Evolutionary conservation across 2,797 vertebrate species (phyloP).

Genomic region (Falco biarmicus): DNA sequence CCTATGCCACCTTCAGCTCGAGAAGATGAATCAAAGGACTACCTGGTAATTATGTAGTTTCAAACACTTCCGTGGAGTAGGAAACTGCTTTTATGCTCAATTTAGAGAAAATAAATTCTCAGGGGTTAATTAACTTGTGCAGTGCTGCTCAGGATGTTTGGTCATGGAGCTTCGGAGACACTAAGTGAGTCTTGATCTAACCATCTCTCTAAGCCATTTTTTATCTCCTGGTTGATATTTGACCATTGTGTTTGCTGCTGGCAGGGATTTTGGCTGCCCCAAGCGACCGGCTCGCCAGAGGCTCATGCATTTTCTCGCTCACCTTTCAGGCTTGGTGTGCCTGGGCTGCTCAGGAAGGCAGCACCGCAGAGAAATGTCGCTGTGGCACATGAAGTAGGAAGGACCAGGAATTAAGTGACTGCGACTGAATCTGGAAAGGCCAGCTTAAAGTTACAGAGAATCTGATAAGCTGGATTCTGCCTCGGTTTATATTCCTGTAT

Average conservation of each 20-base stretch:
- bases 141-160: background rate
- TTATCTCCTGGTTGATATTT: background rate
- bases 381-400: background rate
- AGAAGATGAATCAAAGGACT: background rate
- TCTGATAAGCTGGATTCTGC: background rate
- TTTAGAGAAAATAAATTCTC: slow-evolving; percentile 7
- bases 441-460: background rate
- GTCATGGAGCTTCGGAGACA: background rate
- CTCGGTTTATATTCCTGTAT: background rate
- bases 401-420: background rate
- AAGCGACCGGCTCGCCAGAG: background rate
- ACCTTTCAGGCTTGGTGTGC: background rate
- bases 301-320: background rate
- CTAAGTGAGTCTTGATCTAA: background rate
- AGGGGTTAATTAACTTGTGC: background rate
- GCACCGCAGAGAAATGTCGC: background rate
- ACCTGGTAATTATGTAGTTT: background rate
- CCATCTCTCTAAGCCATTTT: background rate
- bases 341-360: background rate
- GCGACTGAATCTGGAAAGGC: background rate
- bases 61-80: background rate
- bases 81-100: background rate
- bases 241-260: background rate
- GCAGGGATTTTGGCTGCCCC: background rate
- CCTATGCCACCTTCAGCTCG: background rate